Percentiles rank a stretch among this genome's conserved stretches.
Evolutionary conservation across 2,888 invertebrate species (phyloP).

Genomic region (Athripsodes cinereus): DNA sequence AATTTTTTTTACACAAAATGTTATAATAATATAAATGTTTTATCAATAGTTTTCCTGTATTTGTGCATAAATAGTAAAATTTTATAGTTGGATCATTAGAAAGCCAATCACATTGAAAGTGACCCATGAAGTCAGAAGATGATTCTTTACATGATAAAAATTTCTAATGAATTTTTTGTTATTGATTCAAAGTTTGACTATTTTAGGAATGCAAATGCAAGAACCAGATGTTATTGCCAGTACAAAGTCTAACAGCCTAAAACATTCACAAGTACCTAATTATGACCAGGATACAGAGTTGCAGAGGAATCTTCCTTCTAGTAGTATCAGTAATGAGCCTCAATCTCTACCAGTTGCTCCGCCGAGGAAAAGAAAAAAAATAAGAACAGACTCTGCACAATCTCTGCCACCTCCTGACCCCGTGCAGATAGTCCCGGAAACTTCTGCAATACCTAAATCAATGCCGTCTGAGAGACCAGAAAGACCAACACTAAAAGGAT

Average conservation of each 20-base stretch:
- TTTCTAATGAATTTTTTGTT: too few relatives aligned
- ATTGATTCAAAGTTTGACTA: not conserved
- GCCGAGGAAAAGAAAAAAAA: conserved; percentile 72
- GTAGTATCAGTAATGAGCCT: conserved; percentile 30
- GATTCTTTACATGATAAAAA: too few relatives aligned
- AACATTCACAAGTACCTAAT: conserved; percentile 33
- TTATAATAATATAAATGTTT: not conserved
- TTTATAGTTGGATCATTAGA: too few relatives aligned
- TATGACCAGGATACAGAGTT: conserved; percentile 26
- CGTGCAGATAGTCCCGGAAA: conserved; percentile 13
- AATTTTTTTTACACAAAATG: not conserved
- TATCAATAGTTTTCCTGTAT: too few relatives aligned
- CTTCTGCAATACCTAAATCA: conserved; percentile 2
- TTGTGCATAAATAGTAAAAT: too few relatives aligned
- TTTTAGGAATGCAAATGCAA: conserved; percentile 50
- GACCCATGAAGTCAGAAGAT: too few relatives aligned
- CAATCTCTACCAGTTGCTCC: conserved; percentile 61
- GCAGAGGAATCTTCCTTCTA: conserved; percentile 21
- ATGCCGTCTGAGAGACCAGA: not conserved
- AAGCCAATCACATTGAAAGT: too few relatives aligned
- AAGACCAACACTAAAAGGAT: conserved; percentile 23
- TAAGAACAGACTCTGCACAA: conserved; percentile 30
- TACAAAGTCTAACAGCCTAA: conserved; percentile 62
- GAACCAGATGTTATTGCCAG: conserved; percentile 93
- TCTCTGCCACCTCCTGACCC: conserved; percentile 21